phyloP scores from a whole-genome alignment of 2,888 invertebrate species.

The Drosophila lutescens region DNA sequence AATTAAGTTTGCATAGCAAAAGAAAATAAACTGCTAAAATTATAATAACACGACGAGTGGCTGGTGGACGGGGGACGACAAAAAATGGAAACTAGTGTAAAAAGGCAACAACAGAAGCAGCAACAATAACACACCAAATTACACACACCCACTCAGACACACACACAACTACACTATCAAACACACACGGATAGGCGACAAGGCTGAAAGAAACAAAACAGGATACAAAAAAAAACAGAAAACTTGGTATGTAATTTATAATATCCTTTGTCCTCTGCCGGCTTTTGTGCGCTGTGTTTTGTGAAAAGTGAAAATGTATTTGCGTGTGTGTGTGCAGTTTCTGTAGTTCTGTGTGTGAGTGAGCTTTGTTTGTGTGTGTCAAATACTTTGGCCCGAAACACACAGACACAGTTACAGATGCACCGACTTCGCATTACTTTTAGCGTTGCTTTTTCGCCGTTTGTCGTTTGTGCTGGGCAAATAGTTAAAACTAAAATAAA shows the following conservation, averaged over 20 bases:
- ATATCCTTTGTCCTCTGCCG: conserved; percentile 72
- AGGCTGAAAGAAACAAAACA: conserved; percentile 43
- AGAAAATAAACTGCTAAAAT: conserved; percentile 77
- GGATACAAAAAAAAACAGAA: conserved; percentile 16
- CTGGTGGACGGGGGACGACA: conserved; percentile 25
- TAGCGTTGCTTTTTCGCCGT: conserved; percentile 43
- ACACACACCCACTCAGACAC: conserved; percentile 37
- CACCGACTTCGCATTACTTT: conserved; percentile 29
- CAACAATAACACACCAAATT: conserved; percentile 40
- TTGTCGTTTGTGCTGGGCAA: conserved; percentile 66
- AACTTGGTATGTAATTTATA: conserved; percentile 76
- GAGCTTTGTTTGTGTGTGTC: conserved; percentile 55
- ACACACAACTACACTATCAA: conserved; percentile 14
- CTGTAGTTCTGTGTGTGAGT: conserved; percentile 4
- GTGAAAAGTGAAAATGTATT: conserved; percentile 78
- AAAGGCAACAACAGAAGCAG: conserved; percentile 41
- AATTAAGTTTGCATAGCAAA: conserved; percentile 81
- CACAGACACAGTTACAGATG: conserved; percentile 34
- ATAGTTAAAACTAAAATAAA: conserved; percentile 81
- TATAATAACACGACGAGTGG: conserved; percentile 67
- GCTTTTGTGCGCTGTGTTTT: conserved; percentile 58
- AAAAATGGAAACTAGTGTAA: conserved; percentile 59
- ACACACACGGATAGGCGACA: conserved; percentile 24
- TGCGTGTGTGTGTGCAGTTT: conserved; percentile 22
- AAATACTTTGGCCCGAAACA: conserved; percentile 42